Evolutionary conservation across 2,888 invertebrate genomes (phyloP).

Genomic region (Acanthosepion esculentum): DNA sequence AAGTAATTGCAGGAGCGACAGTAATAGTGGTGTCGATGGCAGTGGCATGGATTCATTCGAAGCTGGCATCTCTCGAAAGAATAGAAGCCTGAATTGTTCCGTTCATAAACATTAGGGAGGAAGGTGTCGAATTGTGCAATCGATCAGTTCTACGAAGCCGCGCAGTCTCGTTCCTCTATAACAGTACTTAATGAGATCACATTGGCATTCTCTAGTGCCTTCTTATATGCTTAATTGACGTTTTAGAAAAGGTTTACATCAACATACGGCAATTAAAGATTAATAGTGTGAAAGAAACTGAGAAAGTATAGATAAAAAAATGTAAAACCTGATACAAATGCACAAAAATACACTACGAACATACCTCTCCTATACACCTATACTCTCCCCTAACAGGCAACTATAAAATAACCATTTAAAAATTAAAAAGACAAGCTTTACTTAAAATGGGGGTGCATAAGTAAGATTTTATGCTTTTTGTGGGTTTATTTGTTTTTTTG

Average conservation of each 20-base stretch:
- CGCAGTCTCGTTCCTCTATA: background rate
- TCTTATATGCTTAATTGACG: background rate
- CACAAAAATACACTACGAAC: no score
- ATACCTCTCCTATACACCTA: no score
- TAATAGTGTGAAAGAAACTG: no score
- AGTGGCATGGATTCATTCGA: background rate
- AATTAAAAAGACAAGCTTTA: no score
- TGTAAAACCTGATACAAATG: no score
- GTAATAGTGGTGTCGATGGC: background rate
- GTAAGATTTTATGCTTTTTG: background rate
- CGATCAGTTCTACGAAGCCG: background rate
- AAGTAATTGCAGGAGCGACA: background rate
- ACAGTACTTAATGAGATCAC: background rate
- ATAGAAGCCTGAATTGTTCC: background rate
- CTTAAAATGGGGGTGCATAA: no score
- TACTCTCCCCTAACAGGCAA: no score
- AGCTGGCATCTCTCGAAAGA: background rate
- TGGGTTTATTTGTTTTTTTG: background rate
- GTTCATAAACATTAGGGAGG: slow-evolving; percentile 2
- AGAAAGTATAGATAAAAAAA: no score
- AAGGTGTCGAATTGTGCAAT: background rate
- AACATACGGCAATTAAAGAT: no score
- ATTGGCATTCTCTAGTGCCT: slow-evolving; percentile 9
- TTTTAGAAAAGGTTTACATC: background rate
- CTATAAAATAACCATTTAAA: no score